Conservation (phyloP, 2,888 invertebrate genomes). For the Lapara coniferarum region DNA sequence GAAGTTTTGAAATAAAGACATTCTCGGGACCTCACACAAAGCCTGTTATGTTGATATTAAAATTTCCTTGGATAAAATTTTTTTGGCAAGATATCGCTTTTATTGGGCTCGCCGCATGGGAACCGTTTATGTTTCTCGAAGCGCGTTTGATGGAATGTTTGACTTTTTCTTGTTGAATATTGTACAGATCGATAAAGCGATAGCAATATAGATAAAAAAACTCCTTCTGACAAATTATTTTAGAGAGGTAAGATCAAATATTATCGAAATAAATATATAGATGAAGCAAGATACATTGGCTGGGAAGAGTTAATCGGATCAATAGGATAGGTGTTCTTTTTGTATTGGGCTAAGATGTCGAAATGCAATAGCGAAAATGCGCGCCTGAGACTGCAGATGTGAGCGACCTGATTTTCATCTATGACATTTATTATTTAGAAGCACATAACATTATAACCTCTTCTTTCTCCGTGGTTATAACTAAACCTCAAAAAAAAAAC, state of each 20-base stretch:
- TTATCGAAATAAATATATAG: too few relatives aligned
- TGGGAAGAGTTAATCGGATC: too few relatives aligned
- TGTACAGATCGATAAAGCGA: background rate
- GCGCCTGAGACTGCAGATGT: too few relatives aligned
- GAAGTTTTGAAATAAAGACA: constrained; percentile 45
- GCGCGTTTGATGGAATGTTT: constrained; percentile 10
- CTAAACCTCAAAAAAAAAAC: too few relatives aligned
- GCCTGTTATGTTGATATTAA: constrained; percentile 46
- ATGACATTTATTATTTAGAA: too few relatives aligned
- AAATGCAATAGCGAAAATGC: too few relatives aligned
- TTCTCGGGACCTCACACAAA: constrained; percentile 44
- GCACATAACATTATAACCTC: too few relatives aligned
- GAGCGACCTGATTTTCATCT: too few relatives aligned
- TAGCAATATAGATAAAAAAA: background rate
- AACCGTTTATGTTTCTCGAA: constrained; percentile 6
- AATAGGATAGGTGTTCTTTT: too few relatives aligned
- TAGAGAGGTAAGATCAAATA: background rate
- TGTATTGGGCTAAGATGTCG: too few relatives aligned
- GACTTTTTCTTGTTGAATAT: constrained; percentile 15
- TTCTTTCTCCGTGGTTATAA: too few relatives aligned
- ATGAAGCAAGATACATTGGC: too few relatives aligned
- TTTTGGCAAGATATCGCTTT: constrained; percentile 21
- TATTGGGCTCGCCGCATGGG: constrained; percentile 13
- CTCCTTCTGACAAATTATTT: background rate
- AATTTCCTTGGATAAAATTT: constrained; percentile 34